Base-by-base conservation (phyloP, 2,888 invertebrate genomes). In the Sesamia inferens region DNA sequence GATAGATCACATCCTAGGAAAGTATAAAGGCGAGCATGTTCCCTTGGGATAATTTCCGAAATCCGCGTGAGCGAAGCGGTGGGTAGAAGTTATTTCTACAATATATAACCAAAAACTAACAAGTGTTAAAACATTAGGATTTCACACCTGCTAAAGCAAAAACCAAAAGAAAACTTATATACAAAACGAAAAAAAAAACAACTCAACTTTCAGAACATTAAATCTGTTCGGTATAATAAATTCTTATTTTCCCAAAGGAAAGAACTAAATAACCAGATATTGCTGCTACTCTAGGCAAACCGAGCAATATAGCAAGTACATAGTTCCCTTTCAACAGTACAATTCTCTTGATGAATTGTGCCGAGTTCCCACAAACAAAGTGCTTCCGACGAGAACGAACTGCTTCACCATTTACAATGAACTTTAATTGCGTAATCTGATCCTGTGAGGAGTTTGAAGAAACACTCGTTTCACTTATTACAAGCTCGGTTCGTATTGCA, bases 391-490 rank as follows among this genome's bases (percentile, higher is more conserved):
- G 82, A 86, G 90, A 88, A 88, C 85, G 79, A 85, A 82, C 83
- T 86, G 88, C 89, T 90, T 88, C 86, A 85, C 85, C 76, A 87
- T 88, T 88, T 87, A 86, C 87, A 89, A 83, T 85, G 83, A 89
- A 89, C 88, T 90, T 89, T 92, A 92, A 92, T 92, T 92, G 88
- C 87, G 86, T 91, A 91, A 92, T 92, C 89, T 88, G 90, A 92
- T 88, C 88, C 88, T 79, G 76, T 78, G 80, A 82, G 78, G 81
- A 87, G 84, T 88, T 88, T 84, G 80, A 85, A 85, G 84, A 81
- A 88, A 84, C 75, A 84, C 85, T 87, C 84, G 82, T 76, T 82
- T 82, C 81, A 85, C 81, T 87, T 85, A 85, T 81, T 83, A 86
- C 78, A 48, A 85, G 74, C 78, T 64, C 68, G 78, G 77, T 76